Evolutionary conservation across 2,113 vertebrate species (phyloP).

Genomic region (Pterocles gutturalis): DNA sequence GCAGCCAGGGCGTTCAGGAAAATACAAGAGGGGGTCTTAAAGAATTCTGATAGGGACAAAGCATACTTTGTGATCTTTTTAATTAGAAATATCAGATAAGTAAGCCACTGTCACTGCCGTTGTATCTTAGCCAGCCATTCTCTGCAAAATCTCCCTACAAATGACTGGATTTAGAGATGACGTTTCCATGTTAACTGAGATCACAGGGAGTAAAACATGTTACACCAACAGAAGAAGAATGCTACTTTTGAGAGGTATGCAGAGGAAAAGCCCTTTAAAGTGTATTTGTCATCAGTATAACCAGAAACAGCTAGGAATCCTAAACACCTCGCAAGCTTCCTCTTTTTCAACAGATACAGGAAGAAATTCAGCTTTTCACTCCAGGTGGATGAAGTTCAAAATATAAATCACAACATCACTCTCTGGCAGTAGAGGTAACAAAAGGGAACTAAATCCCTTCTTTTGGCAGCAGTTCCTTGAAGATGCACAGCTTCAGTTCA

Average conservation of each 20-base stretch:
- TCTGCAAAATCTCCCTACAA: not conserved
- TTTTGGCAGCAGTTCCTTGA: not conserved
- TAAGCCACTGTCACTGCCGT: rapidly evolving
- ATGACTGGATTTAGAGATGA: not conserved
- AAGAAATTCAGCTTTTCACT: not conserved
- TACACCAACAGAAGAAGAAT: not conserved
- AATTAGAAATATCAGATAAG: not conserved
- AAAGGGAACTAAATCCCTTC: not conserved
- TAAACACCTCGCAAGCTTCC: not conserved
- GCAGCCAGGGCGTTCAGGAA: not conserved
- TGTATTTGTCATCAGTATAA: not conserved
- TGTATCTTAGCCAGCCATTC: not conserved
- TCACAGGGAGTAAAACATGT: not conserved
- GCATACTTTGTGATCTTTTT: not conserved
- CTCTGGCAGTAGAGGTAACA: not conserved
- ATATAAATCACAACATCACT: not conserved
- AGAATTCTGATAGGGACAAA: not conserved
- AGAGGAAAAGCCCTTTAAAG: not conserved
- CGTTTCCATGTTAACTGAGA: not conserved
- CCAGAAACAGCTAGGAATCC: not conserved
- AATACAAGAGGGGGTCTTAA: not conserved
- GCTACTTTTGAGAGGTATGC: not conserved
- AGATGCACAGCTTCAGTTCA: not conserved
- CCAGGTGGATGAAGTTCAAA: not conserved
- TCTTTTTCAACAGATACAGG: not conserved